phyloP scores from a whole-genome alignment of 2,797 vertebrate species.

The Falco cherrug region DNA sequence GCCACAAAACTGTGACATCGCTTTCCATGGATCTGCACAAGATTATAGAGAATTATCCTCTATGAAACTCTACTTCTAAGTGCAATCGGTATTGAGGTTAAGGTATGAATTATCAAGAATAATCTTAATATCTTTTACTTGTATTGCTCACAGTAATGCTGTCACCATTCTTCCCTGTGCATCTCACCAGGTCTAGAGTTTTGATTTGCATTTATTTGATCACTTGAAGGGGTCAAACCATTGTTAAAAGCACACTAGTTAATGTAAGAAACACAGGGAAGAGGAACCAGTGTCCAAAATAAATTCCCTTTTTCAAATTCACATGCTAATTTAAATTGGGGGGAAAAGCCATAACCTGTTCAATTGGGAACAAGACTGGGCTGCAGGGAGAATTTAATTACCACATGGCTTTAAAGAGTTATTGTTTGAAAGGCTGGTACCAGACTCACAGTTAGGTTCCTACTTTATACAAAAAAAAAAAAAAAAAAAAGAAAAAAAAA shows the following conservation, averaged over 20 bases:
- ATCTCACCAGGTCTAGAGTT: background rate
- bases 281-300: background rate
- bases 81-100: background rate
- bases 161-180: background rate
- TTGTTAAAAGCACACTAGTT: background rate
- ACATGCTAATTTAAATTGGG: background rate
- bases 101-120: background rate
- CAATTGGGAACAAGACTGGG: background rate
- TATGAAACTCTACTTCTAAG: background rate
- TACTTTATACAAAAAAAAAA: background rate
- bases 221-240: background rate
- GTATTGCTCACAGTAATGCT: background rate
- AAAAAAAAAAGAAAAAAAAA: no score
- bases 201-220: background rate
- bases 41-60: background rate
- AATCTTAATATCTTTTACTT: background rate
- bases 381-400: slow-evolving; percentile 36
- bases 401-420: background rate
- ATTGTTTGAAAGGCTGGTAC: background rate
- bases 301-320: background rate
- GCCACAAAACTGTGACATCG: background rate
- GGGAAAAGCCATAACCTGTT: background rate
- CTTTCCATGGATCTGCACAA: background rate
- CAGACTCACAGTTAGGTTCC: background rate
- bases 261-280: background rate